Base-by-base conservation (phyloP, 1,140 invertebrate species). In the Telenomus remus region DNA sequence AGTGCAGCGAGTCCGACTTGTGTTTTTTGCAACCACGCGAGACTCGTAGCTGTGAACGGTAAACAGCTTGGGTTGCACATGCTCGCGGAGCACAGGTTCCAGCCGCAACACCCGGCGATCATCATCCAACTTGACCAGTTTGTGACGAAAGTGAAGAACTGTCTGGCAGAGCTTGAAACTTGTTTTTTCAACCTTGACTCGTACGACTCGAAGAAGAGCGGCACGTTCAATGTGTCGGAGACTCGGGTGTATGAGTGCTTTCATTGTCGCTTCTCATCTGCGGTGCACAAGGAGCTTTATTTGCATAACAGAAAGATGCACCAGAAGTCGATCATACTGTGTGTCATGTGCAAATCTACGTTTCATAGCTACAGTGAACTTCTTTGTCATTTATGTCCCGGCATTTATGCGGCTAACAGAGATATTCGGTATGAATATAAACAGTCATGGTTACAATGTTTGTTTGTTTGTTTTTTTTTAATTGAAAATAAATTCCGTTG, bases 361-460 rank as follows among this genome's bases (percentile, higher is more conserved):
- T 95, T 95, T 88, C 94, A 93, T 82, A 94, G 92, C 87, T 95
- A 95, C 82, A 95, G 94, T 86, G 94, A 96, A 85, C 86, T 96
- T 43, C 84, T 95, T 33, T 95, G 94, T 87, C 94, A 96, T 86
- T 89, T 95, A 49, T 96, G 94, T 87, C 94, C 94, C 27, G 94
- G 94, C 19, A 86, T 90, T 53, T 94, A 94, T 86, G 89, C 91
- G 69, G 88, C 91, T 57, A 91, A 93, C 72, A 90, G 90, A 57
- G 90, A 91, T 79, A 89, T 92, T 48, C 89, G 86, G 44, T 94
- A 91, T 89, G 94, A 61, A 90, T 66, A 89, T 96, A 93, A 27
- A 3, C 6, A 27, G 19, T 27, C 19, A 27, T n/a, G n/a, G n/a
- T n/a, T n/a, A n/a, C n/a, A n/a, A 27, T 27, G 19, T 27, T 27